These are phyloP conservation scores for Meghimatium bilineatum DNA, from an alignment of 2,888 invertebrate genomes.

Conservation along the genomic window DNA sequence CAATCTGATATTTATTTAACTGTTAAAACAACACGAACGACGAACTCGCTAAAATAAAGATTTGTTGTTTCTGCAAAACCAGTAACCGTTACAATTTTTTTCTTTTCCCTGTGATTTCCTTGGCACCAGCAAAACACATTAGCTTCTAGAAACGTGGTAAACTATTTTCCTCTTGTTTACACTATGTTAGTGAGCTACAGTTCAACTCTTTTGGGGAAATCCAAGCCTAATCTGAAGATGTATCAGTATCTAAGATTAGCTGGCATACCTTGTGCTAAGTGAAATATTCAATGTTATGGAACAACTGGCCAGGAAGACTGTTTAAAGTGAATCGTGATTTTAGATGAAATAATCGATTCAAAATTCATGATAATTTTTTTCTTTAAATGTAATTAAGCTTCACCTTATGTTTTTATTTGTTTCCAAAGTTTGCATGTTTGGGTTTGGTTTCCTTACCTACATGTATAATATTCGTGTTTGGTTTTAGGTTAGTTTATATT, in stretches of 20 bases:
- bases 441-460: too few relatives aligned
- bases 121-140: conserved; percentile 24
- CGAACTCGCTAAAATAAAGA: not conserved
- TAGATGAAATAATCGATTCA: too few relatives aligned
- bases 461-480: too few relatives aligned
- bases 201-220: not conserved
- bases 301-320: not conserved
- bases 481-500: too few relatives aligned
- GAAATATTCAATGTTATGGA: not conserved
- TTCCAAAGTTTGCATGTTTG: too few relatives aligned
- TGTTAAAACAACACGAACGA: not conserved
- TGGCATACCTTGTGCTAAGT: conserved; percentile 7
- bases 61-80: not conserved
- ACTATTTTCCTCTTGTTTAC: not conserved
- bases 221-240: not conserved
- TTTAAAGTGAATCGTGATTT: too few relatives aligned
- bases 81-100: not conserved
- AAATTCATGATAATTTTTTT: too few relatives aligned
- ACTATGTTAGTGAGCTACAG: not conserved
- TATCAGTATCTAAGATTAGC: not conserved
- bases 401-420: too few relatives aligned
- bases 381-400: too few relatives aligned
- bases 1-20: too few relatives aligned
- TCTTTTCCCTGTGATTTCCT: not conserved
- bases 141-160: conserved; percentile 16